Percentiles rank a stretch among this genome's conserved stretches.
phyloP scores from a whole-genome alignment of 2,113 vertebrate genomes.

The Merops nubicus region DNA sequence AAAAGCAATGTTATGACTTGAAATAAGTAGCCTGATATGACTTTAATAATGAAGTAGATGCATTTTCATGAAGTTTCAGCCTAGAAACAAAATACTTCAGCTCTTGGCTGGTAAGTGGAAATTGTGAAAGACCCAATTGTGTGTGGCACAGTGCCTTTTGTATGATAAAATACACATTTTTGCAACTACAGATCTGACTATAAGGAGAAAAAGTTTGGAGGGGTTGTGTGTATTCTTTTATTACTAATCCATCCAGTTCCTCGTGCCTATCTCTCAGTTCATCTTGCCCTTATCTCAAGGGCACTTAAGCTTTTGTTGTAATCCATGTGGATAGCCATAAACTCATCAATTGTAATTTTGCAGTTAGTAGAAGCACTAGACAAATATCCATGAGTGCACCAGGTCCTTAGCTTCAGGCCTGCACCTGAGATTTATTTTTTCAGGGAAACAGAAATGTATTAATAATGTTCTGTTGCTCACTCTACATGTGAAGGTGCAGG shows the following conservation, averaged over 20 bases:
- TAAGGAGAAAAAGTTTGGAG: background rate
- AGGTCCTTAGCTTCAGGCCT: background rate
- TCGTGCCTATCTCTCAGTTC: background rate
- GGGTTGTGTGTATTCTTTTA: background rate
- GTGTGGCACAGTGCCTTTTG: background rate
- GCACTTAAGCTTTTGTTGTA: background rate
- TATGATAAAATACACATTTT: rapidly evolving
- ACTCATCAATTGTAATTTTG: background rate
- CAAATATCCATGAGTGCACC: background rate
- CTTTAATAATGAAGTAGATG: background rate
- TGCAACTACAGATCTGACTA: background rate
- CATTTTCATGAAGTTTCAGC: background rate
- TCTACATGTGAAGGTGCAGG: background rate
- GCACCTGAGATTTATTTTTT: background rate
- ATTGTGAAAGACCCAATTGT: background rate
- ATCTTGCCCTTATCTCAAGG: background rate
- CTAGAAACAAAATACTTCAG: background rate
- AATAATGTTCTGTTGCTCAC: background rate
- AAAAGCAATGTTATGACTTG: background rate
- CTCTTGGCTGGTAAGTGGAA: background rate
- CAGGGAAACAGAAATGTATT: background rate
- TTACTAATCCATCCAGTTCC: background rate
- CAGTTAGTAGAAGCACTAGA: background rate
- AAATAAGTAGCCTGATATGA: background rate
- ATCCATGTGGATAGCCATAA: background rate